Evolutionary conservation across 2,113 vertebrate species (phyloP).

Genomic region (Catharus minimus): DNA sequence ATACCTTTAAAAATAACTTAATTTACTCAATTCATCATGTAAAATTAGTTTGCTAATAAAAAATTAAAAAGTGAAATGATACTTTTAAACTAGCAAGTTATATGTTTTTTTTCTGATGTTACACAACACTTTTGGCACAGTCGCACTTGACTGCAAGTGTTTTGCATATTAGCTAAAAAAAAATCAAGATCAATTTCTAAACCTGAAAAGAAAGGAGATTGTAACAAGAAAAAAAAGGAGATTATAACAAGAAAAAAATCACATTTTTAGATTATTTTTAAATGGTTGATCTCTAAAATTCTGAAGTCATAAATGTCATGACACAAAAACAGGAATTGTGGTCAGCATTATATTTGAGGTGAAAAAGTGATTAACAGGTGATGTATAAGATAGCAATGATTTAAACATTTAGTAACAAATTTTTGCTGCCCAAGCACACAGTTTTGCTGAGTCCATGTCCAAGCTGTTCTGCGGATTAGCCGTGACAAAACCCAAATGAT

Average conservation of each 20-base stretch:
- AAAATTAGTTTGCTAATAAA: background rate
- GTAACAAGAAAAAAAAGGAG: background rate
- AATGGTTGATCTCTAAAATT: background rate
- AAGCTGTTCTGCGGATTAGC: background rate
- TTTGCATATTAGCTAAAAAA: background rate
- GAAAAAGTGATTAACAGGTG: background rate
- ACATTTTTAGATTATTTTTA: background rate
- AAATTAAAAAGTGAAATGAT: background rate
- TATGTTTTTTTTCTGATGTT: background rate
- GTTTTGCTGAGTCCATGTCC: background rate
- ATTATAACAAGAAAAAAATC: background rate
- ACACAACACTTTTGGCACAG: background rate
- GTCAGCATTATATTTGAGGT: background rate
- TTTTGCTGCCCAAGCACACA: background rate
- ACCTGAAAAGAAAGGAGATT: background rate
- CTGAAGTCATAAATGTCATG: background rate
- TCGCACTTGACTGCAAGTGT: background rate
- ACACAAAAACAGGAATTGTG: background rate
- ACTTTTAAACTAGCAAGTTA: background rate
- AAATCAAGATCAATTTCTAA: background rate
- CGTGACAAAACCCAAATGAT: accelerated
- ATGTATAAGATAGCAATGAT: background rate
- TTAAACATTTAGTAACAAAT: background rate
- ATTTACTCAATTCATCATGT: background rate
- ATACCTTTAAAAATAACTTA: background rate